These are phyloP conservation scores for Biston stratarius DNA, from an alignment of 2,888 invertebrate species.

Conservation along the genomic window DNA sequence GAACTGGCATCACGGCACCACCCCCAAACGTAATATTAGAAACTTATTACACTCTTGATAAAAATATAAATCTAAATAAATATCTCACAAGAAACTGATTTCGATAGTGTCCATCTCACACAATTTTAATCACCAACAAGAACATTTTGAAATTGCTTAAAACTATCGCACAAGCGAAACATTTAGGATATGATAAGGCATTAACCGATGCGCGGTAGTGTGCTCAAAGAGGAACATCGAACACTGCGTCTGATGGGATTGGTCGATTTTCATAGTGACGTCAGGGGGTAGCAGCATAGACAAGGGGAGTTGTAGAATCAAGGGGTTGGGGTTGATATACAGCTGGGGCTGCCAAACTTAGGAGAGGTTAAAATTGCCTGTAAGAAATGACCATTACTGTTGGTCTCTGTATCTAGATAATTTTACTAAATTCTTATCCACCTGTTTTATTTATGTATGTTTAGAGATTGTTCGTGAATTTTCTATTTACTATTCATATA, in stretches of 20 bases:
- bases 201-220: constrained; percentile 73
- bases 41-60: constrained; percentile 68
- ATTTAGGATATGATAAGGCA: constrained; percentile 71
- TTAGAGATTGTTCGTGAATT: too few relatives aligned
- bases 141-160: constrained; percentile 71
- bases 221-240: constrained; percentile 76
- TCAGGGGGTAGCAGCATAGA: constrained; percentile 86
- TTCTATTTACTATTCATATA: too few relatives aligned
- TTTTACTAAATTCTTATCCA: too few relatives aligned
- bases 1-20: constrained; percentile 90
- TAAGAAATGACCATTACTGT: not conserved
- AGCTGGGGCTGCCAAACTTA: constrained; percentile 45
- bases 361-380: not conserved
- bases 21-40: constrained; percentile 80
- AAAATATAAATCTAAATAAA: constrained; percentile 72
- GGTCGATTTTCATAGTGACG: constrained; percentile 88
- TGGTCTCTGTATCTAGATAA: too few relatives aligned
- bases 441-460: too few relatives aligned
- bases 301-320: constrained; percentile 61
- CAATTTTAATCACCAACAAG: constrained; percentile 71
- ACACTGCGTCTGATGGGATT: constrained; percentile 85
- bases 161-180: constrained; percentile 78
- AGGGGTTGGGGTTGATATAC: constrained; percentile 63
- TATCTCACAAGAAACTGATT: constrained; percentile 66
- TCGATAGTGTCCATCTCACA: constrained; percentile 70